phyloP scores from a whole-genome alignment of 2,888 invertebrate species.

The Amitus sp. region DNA sequence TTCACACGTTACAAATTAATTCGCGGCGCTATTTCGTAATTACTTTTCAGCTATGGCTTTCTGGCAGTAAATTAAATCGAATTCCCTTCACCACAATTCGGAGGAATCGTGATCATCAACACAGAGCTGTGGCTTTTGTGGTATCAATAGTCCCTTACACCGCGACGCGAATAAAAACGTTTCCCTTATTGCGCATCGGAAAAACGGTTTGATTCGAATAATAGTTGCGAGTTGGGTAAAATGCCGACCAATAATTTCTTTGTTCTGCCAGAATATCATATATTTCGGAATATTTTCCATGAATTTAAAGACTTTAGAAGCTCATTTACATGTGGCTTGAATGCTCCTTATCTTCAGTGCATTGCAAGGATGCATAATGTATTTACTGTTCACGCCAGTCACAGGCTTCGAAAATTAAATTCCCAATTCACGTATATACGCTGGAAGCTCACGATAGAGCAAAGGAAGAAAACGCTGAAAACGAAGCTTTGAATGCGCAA shows the following conservation, averaged over 20 bases:
- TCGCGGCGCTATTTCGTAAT: conserved; percentile 36
- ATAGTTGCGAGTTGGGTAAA: too few relatives aligned
- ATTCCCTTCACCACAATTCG: conserved; percentile 20
- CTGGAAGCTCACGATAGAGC: conserved; percentile 3
- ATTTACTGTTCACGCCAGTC: conserved; percentile 62
- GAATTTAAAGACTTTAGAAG: too few relatives aligned
- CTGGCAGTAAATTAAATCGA: conserved; percentile 42
- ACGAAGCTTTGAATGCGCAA: background rate
- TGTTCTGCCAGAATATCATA: background rate
- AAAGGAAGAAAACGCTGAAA: background rate
- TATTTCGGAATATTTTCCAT: background rate
- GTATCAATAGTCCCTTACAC: conserved; percentile 6
- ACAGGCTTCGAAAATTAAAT: conserved; percentile 62
- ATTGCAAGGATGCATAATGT: conserved; percentile 62
- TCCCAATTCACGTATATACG: conserved; percentile 61
- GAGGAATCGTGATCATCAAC: conserved; percentile 21
- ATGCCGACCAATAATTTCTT: too few relatives aligned
- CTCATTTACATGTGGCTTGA: too few relatives aligned
- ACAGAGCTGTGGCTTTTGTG: conserved; percentile 10
- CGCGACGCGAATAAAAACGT: background rate
- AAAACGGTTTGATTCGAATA: background rate
- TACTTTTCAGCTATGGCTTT: conserved; percentile 39
- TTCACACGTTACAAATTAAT: conserved; percentile 32
- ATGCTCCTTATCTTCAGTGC: too few relatives aligned
- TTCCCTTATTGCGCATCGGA: background rate